Percentiles rank a stretch among this genome's conserved stretches.
These are phyloP conservation scores for Drosophila elegans DNA, from an alignment of 1,140 invertebrate species.

Conservation along the genomic window DNA sequence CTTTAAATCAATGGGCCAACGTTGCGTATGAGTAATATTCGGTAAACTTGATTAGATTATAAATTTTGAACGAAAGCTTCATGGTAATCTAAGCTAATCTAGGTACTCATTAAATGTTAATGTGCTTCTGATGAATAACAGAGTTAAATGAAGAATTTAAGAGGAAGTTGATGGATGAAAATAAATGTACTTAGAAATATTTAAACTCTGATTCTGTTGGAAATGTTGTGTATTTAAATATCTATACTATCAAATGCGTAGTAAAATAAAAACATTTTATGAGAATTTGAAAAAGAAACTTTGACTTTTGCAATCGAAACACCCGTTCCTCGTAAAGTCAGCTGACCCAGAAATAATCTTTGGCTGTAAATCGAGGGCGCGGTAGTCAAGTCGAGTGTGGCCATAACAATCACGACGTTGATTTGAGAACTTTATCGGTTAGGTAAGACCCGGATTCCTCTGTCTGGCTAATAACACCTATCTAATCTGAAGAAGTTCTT, in stretches of 20 bases:
- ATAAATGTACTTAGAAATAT: background rate
- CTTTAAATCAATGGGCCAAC: slow-evolving; percentile 14
- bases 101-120: background rate
- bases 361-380: slow-evolving; percentile 53
- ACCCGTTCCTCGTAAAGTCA: slow-evolving; percentile 42
- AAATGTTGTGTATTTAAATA: slow-evolving; percentile 2
- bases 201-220: too few species aligned
- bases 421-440: slow-evolving; percentile 49
- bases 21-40: slow-evolving; percentile 41
- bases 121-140: background rate
- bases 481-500: slow-evolving; percentile 36
- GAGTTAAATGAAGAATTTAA: slow-evolving; percentile 6
- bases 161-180: background rate
- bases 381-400: slow-evolving; percentile 53
- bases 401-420: slow-evolving; percentile 70
- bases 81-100: background rate
- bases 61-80: background rate
- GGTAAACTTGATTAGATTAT: slow-evolving; percentile 1
- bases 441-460: slow-evolving; percentile 18
- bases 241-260: background rate
- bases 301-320: slow-evolving; percentile 33
- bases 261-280: slow-evolving; percentile 16
- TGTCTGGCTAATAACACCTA: slow-evolving; percentile 24
- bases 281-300: slow-evolving; percentile 25
- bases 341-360: slow-evolving; percentile 65